Evolutionary conservation across 1,140 invertebrate genomes (phyloP).

Genomic region (Gryllus bimaculatus): DNA sequence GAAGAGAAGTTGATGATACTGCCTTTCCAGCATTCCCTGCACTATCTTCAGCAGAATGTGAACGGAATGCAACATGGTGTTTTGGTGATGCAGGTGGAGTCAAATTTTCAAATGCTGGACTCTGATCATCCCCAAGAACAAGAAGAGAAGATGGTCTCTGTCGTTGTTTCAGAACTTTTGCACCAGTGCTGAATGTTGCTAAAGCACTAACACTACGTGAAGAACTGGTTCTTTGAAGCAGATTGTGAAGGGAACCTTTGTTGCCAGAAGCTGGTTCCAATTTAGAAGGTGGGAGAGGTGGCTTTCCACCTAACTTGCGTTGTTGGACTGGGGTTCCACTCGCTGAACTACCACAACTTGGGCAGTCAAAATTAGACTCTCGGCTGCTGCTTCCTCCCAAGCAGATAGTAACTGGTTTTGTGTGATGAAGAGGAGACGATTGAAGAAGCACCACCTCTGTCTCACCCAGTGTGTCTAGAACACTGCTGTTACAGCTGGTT

Average conservation of each 20-base stretch:
- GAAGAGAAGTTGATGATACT: background rate
- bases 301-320: conserved; percentile 18
- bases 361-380: conserved; percentile 1
- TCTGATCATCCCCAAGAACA: conserved; percentile 16
- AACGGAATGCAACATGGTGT: conserved; percentile 26
- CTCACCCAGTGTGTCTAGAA: conserved; percentile 24
- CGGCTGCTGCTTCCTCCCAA: conserved; percentile 18
- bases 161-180: conserved; percentile 11
- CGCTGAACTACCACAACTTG: conserved; percentile 28
- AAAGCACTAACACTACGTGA: background rate
- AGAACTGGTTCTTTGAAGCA: conserved; percentile 4
- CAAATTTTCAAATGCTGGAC: background rate
- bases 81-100: conserved; percentile 32
- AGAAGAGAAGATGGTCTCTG: conserved; percentile 29
- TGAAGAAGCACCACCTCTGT: conserved; percentile 47
- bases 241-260: background rate
- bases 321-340: conserved; percentile 36
- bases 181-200: conserved; percentile 7
- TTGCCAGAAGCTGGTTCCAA: background rate
- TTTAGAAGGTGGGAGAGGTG: conserved; percentile 8
- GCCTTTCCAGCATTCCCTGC: conserved; percentile 14
- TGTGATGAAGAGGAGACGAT: conserved; percentile 37
- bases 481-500: conserved; percentile 13
- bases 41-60: conserved; percentile 32
- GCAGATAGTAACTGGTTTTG: conserved; percentile 35